Evolutionary conservation across 2,113 vertebrate genomes (phyloP).

Genomic region (Xyrauchen texanus): DNA sequence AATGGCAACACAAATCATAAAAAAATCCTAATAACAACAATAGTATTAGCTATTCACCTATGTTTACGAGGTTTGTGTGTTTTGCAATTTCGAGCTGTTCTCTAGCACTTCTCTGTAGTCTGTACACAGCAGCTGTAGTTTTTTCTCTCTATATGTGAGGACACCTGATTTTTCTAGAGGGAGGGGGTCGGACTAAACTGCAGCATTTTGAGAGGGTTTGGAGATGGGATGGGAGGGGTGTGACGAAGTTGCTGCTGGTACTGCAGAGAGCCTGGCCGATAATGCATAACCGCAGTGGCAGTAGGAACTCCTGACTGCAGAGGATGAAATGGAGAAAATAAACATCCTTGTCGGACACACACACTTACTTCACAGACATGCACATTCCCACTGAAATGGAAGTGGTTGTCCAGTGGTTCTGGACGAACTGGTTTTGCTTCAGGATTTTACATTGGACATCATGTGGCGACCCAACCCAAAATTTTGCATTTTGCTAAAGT

Average conservation of each 20-base stretch:
- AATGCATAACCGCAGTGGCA: slow-evolving; percentile 56
- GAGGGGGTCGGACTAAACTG: slow-evolving; percentile 38
- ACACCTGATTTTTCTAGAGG: slow-evolving; percentile 45
- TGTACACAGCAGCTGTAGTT: slow-evolving; percentile 26
- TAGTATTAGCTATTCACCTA: too few relatives aligned
- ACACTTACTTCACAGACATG: slow-evolving; percentile 35
- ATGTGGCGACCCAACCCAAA: too few relatives aligned
- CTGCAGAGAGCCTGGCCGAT: slow-evolving; percentile 43
- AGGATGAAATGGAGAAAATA: slow-evolving; percentile 72
- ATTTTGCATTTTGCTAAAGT: too few relatives aligned
- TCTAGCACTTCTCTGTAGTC: not conserved
- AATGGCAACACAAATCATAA: not conserved
- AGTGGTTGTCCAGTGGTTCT: too few relatives aligned
- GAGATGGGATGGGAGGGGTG: slow-evolving; percentile 13
- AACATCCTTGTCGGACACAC: slow-evolving; percentile 32
- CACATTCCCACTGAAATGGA: slow-evolving; percentile 49
- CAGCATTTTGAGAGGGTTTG: slow-evolving; percentile 7
- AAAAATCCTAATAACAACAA: not conserved
- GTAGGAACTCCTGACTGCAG: slow-evolving; percentile 50
- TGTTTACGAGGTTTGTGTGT: not conserved
- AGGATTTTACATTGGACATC: slow-evolving; percentile 24
- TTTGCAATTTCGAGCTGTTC: not conserved
- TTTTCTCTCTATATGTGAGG: slow-evolving; percentile 39
- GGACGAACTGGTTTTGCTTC: not conserved
- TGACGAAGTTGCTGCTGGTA: slow-evolving; percentile 35